Evolutionary conservation across 2,797 vertebrate species (phyloP).

Genomic region (Catamblyrhynchus diadema): DNA sequence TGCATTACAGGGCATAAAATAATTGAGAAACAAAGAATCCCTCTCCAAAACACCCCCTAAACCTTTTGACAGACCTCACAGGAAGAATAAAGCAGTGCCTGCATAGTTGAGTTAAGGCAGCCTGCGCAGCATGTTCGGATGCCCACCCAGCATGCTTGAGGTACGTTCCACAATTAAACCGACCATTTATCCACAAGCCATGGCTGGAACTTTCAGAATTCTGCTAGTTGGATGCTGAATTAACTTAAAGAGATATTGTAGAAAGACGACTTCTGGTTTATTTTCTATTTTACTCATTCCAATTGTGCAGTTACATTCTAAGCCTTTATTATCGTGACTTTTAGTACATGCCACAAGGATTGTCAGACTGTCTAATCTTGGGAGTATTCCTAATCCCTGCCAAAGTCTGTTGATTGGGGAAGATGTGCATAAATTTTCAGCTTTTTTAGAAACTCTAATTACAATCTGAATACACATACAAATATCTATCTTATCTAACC

Average conservation of each 20-base stretch:
- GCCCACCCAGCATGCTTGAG: neutral
- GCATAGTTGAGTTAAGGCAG: neutral
- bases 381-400: neutral
- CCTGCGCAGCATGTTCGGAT: neutral
- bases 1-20: neutral
- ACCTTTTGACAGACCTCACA: neutral
- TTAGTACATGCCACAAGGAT: neutral
- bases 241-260: neutral
- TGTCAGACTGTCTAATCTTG: neutral
- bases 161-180: neutral
- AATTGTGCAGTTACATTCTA: neutral
- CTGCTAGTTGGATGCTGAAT: neutral
- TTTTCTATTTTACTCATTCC: neutral
- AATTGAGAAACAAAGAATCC: neutral
- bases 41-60: neutral
- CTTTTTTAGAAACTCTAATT: neutral
- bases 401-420: neutral
- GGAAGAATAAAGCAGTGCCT: neutral
- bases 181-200: neutral
- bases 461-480: neutral
- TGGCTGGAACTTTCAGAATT: neutral
- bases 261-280: neutral
- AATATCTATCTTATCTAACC: slow-evolving; percentile 4
- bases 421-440: neutral
- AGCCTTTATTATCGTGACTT: neutral